These are phyloP conservation scores for Limosa lapponica DNA, from an alignment of 2,797 vertebrate genomes.

Conservation along the genomic window DNA sequence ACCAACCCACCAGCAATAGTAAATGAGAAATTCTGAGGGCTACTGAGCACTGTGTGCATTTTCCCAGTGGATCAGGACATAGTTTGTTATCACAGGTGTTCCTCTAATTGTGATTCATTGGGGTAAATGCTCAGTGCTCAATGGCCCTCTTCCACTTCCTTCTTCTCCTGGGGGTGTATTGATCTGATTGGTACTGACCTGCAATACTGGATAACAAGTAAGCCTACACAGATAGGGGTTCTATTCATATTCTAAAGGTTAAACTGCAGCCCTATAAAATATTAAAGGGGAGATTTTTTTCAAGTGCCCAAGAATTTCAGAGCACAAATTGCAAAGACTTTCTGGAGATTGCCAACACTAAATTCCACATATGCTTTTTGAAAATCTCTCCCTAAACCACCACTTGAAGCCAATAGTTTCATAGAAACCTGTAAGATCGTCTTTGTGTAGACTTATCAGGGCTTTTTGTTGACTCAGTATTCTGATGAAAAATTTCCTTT, in stretches of 20 bases:
- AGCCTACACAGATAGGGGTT: slow-evolving; percentile 10
- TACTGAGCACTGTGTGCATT: slow-evolving; percentile 68
- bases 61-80: slow-evolving; percentile 69
- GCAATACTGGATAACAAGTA: slow-evolving; percentile 30
- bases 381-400: neutral
- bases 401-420: neutral
- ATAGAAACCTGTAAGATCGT: neutral
- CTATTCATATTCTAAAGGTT: slow-evolving; percentile 59
- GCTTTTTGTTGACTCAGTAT: neutral
- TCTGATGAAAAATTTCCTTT: neutral
- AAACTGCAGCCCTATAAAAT: slow-evolving; percentile 53
- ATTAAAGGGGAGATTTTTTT: slow-evolving; percentile 24
- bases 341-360: neutral
- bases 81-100: slow-evolving; percentile 79
- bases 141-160: slow-evolving; percentile 51
- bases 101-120: slow-evolving; percentile 80
- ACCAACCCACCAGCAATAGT: slow-evolving; percentile 62
- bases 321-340: slow-evolving; percentile 18
- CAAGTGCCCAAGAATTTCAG: neutral
- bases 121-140: slow-evolving; percentile 71
- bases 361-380: neutral
- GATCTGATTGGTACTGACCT: slow-evolving; percentile 56
- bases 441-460: neutral
- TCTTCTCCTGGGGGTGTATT: slow-evolving; percentile 57
- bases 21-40: slow-evolving; percentile 72